Percentiles rank a stretch among this genome's conserved stretches.
phyloP scores from a whole-genome alignment of 2,113 vertebrate genomes.

The Microtus montanus region DNA sequence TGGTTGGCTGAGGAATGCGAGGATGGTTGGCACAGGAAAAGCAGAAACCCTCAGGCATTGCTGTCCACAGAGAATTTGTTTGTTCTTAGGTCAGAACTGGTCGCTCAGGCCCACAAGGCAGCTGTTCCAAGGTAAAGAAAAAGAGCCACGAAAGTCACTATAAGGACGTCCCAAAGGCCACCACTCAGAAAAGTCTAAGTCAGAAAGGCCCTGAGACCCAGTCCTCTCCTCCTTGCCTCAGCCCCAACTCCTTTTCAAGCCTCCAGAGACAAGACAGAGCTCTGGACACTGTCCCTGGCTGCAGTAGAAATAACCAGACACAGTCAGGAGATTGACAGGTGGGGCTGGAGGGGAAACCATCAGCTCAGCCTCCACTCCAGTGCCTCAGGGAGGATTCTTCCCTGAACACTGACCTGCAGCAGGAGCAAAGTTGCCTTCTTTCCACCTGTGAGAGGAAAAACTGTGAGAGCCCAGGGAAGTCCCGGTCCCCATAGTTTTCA shows the following conservation, averaged over 20 bases:
- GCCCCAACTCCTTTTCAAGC: neutral
- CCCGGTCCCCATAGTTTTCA: neutral
- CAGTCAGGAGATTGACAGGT: too few relatives aligned
- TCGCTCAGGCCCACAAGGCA: neutral
- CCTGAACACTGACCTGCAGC: neutral
- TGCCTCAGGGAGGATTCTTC: too few relatives aligned
- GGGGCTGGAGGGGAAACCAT: too few relatives aligned
- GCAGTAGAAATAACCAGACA: too few relatives aligned
- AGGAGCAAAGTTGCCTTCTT: fast-evolving
- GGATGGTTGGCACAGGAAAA: too few relatives aligned
- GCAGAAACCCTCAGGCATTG: neutral
- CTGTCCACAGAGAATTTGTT: too few relatives aligned
- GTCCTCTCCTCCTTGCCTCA: neutral
- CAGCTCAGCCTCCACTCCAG: too few relatives aligned
- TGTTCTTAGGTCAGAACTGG: too few relatives aligned
- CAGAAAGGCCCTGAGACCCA: neutral
- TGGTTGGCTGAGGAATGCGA: too few relatives aligned
- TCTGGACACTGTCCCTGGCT: neutral
- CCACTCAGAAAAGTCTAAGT: neutral
- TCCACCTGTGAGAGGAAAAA: neutral
- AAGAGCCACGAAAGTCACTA: neutral
- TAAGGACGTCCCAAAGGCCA: neutral
- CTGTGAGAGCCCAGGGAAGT: neutral
- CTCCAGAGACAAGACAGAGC: too few relatives aligned
- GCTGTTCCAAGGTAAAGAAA: neutral